These are phyloP conservation scores for Corella eumyota DNA, from an alignment of 23 tunicate genomes.

Conservation along the genomic window DNA sequence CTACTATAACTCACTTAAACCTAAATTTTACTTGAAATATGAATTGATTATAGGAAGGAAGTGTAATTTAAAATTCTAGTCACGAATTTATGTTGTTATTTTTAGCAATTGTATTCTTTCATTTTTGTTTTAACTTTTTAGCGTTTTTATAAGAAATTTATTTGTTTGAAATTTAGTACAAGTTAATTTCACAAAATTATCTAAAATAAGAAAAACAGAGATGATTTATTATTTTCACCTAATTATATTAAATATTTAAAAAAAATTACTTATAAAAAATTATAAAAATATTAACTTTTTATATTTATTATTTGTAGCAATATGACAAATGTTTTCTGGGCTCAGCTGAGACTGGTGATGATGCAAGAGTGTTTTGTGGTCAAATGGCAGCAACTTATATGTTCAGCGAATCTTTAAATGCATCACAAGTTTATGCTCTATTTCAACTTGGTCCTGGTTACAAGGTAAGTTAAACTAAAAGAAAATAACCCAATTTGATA, in stretches of 20 bases:
- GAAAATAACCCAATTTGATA: not conserved
- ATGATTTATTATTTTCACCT: not conserved
- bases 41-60: too few species aligned
- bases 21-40: too few species aligned
- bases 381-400: constrained; percentile 95
- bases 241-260: too few species aligned
- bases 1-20: too few species aligned
- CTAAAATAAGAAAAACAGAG: not conserved
- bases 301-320: constrained; percentile 34
- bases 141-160: too few species aligned
- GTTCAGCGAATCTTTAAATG: constrained; percentile 81
- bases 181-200: not conserved
- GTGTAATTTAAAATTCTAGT: too few species aligned
- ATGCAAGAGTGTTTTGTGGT: constrained; percentile 85
- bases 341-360: constrained; percentile 97
- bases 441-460: constrained; percentile 92
- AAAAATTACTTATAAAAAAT: too few species aligned
- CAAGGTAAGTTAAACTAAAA: constrained; percentile 33
- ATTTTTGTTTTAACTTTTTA: too few species aligned
- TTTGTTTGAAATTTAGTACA: not conserved
- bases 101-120: too few species aligned
- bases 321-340: constrained; percentile 97
- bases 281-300: too few species aligned
- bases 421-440: constrained; percentile 87
- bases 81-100: too few species aligned